A percentile compares a stretch with the other conserved stretches of the same genome.
Conservation (phyloP, 23 tunicate genomes). For the Styela plicata region DNA sequence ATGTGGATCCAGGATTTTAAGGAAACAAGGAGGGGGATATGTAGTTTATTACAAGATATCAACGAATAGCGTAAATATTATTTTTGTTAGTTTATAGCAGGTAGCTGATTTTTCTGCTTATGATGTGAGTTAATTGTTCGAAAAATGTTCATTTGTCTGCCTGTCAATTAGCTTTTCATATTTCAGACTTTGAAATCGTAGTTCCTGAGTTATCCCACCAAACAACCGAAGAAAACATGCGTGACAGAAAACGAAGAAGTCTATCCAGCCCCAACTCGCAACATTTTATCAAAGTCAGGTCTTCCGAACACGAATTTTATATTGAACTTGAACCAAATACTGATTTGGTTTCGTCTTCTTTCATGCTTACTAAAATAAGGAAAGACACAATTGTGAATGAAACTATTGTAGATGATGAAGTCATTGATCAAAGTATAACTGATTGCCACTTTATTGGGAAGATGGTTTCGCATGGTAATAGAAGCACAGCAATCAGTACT, state of each 20-base stretch:
- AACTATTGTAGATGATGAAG: not conserved
- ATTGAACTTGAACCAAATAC: not conserved
- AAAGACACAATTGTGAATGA: not conserved
- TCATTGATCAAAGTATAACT: not conserved
- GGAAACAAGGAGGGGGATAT: too few species aligned
- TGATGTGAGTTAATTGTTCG: too few species aligned
- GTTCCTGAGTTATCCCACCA: not conserved
- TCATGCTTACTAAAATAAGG: not conserved
- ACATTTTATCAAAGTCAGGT: not conserved
- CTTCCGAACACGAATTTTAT: constrained; percentile 5
- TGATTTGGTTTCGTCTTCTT: not conserved
- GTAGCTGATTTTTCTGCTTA: too few species aligned
- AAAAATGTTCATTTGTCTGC: too few species aligned
- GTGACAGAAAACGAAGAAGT: not conserved
- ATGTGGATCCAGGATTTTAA: too few species aligned
- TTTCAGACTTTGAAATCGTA: constrained; percentile 22
- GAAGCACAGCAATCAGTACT: constrained; percentile 54
- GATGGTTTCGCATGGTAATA: constrained; percentile 48
- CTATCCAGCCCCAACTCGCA: not conserved
- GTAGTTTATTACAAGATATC: too few species aligned
- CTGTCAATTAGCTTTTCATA: too few species aligned
- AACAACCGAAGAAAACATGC: not conserved
- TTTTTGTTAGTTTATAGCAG: too few species aligned
- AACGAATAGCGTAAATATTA: too few species aligned
- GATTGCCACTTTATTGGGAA: constrained; percentile 72